Conservation (phyloP, 1,140 invertebrate species). For the Sogatella furcifera region DNA sequence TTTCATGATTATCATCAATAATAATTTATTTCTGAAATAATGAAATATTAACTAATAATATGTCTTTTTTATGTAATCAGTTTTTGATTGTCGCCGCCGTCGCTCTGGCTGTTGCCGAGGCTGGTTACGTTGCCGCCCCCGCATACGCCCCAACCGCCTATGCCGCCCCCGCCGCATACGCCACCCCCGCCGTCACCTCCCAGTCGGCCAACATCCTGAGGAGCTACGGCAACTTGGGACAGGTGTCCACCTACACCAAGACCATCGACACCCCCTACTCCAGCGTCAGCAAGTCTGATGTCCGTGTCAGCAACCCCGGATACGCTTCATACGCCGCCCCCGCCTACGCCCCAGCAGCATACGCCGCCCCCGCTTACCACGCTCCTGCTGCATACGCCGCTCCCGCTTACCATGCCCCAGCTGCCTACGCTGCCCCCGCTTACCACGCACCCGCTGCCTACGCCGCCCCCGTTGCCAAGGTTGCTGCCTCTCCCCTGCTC, state of each 20-base stretch:
- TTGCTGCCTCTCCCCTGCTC: constrained; percentile 18
- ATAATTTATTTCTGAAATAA: too few relatives aligned
- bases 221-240: constrained; percentile 26
- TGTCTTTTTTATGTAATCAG: constrained; percentile 7
- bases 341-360: constrained; percentile 14
- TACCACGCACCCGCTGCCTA: constrained; percentile 14
- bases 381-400: constrained; percentile 13
- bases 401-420: constrained; percentile 16
- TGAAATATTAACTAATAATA: too few relatives aligned
- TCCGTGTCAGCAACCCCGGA: constrained; percentile 30
- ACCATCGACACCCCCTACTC: constrained; percentile 30
- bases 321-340: constrained; percentile 19
- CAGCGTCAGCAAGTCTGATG: constrained; percentile 30
- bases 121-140: constrained; percentile 19
- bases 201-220: constrained; percentile 26
- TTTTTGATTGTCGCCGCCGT: constrained; percentile 19
- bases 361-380: constrained; percentile 10
- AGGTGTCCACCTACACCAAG: constrained; percentile 29
- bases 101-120: constrained; percentile 17
- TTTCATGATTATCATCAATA: too few relatives aligned
- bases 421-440: constrained; percentile 11
- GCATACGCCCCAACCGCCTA: constrained; percentile 24
- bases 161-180: constrained; percentile 9
- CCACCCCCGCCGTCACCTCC: constrained; percentile 23
- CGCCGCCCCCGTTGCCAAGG: constrained; percentile 8